A percentile compares a stretch with the other conserved stretches of the same genome.
Evolutionary conservation across 1,140 invertebrate species (phyloP).

Genomic region (Papilio aristodemus): DNA sequence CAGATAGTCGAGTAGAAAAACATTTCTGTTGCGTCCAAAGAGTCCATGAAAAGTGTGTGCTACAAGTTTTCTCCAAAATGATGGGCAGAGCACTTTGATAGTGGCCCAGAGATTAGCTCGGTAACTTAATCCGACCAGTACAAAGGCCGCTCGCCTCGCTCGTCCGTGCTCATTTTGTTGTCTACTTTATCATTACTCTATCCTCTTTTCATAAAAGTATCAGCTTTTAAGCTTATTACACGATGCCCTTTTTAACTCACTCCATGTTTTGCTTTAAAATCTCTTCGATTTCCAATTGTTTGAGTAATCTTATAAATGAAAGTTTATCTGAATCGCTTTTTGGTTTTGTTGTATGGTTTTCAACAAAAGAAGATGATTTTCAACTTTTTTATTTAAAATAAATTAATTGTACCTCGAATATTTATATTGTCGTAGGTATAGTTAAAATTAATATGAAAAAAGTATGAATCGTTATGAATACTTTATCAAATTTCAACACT

Average conservation of each 20-base stretch:
- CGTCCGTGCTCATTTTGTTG: constrained; percentile 27
- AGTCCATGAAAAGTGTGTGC: constrained; percentile 1
- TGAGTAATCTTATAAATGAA: not conserved
- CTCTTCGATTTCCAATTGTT: not conserved
- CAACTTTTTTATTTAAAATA: too few relatives aligned
- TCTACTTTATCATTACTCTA: constrained; percentile 32
- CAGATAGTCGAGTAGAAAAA: not conserved
- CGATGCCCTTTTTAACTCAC: not conserved
- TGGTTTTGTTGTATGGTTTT: too few relatives aligned
- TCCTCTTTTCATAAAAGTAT: constrained; percentile 32
- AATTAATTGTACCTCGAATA: too few relatives aligned
- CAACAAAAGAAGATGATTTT: too few relatives aligned
- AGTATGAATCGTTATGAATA: too few relatives aligned
- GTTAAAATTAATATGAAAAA: too few relatives aligned
- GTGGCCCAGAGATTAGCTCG: constrained; percentile 11
- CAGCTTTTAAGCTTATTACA: constrained; percentile 17
- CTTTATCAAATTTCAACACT: too few relatives aligned
- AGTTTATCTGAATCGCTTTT: too few relatives aligned
- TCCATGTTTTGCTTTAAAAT: constrained; percentile 5
- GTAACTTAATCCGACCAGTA: constrained; percentile 24
- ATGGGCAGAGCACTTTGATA: constrained; percentile 29
- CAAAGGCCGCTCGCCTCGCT: constrained; percentile 31
- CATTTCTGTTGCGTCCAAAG: not conserved
- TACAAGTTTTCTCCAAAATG: constrained; percentile 9
- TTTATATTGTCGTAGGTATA: too few relatives aligned